Base-by-base conservation (phyloP, 2,797 vertebrate genomes). In the Cyprinella venusta region DNA sequence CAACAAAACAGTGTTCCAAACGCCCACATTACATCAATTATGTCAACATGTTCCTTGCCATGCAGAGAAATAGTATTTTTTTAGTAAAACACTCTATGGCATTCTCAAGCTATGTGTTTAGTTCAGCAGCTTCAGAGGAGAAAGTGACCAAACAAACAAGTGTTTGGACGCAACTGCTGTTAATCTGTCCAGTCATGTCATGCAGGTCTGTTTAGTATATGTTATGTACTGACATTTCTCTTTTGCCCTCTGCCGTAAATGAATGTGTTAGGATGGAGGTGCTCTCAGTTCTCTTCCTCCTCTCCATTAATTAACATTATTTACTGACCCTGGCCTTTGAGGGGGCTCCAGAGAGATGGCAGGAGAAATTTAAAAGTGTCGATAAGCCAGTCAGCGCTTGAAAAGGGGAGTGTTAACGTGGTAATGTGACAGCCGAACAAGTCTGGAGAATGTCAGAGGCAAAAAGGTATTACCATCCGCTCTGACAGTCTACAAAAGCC, bases 91-190 rank as follows among this genome's bases (percentile, higher is more conserved):
- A 77, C 42, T 24, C 2, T 21, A 68, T n/a, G 18, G 4, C 88
- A 88, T 87, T 91, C 85, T 87, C 90, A 91, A 92, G 92, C 91
- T 93, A 92, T 91, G 91, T 3, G 61, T 64, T 21, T 21, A 70
- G 13, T 38, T 36, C 71, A 65, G 64, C 33, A 77, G n/a, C 12
- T 50, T 50, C 2, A 18, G 3, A 78, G 15, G n/a, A 33, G n/a
- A 40, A 81, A 61, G 52, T 16, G 36, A 56, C 15, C 50, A 59
- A 76, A 59, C 33, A 56, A 54, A 79, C 48, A 54, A 75, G 5
- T 1, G 21, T 68, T 54, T 50, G 83, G 74, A 81, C 59, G 18
- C 74, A 70, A 67, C 69, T 56, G 74, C 42, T 82, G 80, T 87
- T 69, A 78, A 80, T 61, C n/a, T 52, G 45, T 24, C 56, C 68